phyloP scores from a whole-genome alignment of 2,797 vertebrate genomes.

The Sebastes hopkinsi region DNA sequence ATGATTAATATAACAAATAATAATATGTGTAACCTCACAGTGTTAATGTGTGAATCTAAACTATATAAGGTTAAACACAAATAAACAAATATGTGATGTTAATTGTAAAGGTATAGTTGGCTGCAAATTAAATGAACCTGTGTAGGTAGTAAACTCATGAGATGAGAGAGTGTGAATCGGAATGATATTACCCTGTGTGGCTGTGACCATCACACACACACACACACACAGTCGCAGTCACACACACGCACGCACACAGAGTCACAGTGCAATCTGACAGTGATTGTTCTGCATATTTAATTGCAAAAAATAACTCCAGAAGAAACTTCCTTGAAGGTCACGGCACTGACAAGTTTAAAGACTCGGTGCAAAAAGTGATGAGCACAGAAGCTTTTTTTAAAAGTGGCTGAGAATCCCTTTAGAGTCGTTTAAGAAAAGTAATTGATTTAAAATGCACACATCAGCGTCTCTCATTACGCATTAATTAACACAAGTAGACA shows the following conservation, averaged over 20 bases:
- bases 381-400: conserved; percentile 13
- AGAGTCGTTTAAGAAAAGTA: conserved; percentile 29
- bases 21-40: too few relatives aligned
- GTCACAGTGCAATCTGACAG: neutral
- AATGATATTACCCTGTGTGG: too few relatives aligned
- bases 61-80: too few relatives aligned
- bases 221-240: too few relatives aligned
- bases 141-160: too few relatives aligned
- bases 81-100: too few relatives aligned
- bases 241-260: neutral
- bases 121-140: too few relatives aligned
- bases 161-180: too few relatives aligned
- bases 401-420: conserved; percentile 5
- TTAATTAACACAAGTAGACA: conserved; percentile 53
- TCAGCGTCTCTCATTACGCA: conserved; percentile 54
- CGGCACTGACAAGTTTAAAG: conserved; percentile 5
- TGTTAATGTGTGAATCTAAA: too few relatives aligned
- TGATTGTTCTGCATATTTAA: conserved; percentile 32
- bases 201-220: neutral
- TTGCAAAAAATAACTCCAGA: conserved; percentile 1
- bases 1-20: too few relatives aligned
- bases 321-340: conserved; percentile 44
- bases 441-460: conserved; percentile 61
- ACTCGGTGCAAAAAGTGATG: conserved; percentile 23
- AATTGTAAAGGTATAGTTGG: too few relatives aligned